Evolutionary conservation across 2,113 vertebrate species (phyloP), one percentile per base, ranked within the genome.

Genomic region (Phyllopteryx taeniolatus): DNA sequence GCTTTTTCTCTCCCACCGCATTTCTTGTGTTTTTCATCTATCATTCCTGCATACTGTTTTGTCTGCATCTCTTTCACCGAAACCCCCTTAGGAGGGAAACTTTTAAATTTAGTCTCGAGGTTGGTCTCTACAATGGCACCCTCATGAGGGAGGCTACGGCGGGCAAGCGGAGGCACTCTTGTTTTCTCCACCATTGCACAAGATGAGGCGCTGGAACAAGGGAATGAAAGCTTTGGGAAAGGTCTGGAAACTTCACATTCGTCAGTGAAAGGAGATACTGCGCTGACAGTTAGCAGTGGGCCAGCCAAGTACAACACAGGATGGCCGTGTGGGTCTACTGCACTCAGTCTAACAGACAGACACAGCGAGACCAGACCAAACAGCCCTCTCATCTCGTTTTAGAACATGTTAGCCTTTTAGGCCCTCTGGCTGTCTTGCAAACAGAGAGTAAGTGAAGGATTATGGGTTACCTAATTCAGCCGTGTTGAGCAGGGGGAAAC

Each of bases 191-290:
- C 82, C 63, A 77, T 86, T 89, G 76, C 79, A 80, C 72, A 84
- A 82, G 87, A 90, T 89, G 84, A 81, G 88, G 80, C 70, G 54
- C 77, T 79, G 85, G 83, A 91, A 87, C 83, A 78, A 82, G 84
- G 84, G 87, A 88, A 85, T 73, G 82, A 81, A 83, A 88, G 87
- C 83, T 90, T 90, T 83, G 85, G 86, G 83, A 90, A 93, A 82
- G 84, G 81, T 84, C 88, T 91, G 91, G 90, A 92, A 91, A 92
- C 84, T 88, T 91, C 87, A 85, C 88, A 91, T 91, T 91, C 88
- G 87, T 92, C 90, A 92, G 84, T 85, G 90, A 86, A 92, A 92
- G 91, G 85, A 93, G 90, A 93, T 92, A 91, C 88, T 78, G 84
- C 79, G 87, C 88, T 92, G 92, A 93, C 90, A 92, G 87, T 85